A percentile compares a stretch with the other conserved stretches of the same genome.
Conservation (phyloP, 2,797 vertebrate genomes). For the Pseudomugil gertrudae region DNA sequence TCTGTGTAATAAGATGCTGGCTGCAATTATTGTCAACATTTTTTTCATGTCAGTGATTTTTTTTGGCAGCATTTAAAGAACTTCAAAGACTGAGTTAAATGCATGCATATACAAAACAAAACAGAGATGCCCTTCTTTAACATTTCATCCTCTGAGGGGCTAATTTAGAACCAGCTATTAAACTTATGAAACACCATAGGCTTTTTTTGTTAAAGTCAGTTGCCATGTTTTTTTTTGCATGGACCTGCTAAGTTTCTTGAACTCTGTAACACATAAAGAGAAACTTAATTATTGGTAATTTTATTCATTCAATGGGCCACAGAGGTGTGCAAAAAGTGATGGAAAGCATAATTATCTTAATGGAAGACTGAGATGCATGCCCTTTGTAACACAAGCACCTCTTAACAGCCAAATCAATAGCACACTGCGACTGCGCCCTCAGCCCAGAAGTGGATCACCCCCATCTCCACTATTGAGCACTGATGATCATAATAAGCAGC, state of each 20-base stretch:
- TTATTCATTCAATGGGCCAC: constrained; percentile 71
- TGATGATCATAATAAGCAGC: constrained; percentile 82
- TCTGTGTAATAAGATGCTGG: constrained; percentile 27
- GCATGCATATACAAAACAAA: background rate
- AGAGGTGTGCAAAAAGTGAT: constrained; percentile 73
- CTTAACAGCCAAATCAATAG: constrained; percentile 84
- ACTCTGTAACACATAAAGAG: constrained; percentile 59
- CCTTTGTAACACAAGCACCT: constrained; percentile 83
- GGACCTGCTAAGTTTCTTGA: constrained; percentile 45
- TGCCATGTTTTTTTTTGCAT: constrained; percentile 23
- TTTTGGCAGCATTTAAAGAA: constrained; percentile 29
- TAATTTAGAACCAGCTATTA: constrained; percentile 29
- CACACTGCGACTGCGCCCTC: constrained; percentile 64
- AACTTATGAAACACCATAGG: constrained; percentile 18
- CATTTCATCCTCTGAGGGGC: constrained; percentile 18
- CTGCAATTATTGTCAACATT: constrained; percentile 19
- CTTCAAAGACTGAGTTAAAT: constrained; percentile 30
- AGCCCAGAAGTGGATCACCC: constrained; percentile 75
- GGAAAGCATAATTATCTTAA: constrained; percentile 81
- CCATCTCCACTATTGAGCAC: constrained; percentile 72
- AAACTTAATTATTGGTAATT: constrained; percentile 78
- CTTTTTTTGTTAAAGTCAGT: constrained; percentile 24
- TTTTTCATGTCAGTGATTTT: background rate
- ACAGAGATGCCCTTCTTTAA: background rate
- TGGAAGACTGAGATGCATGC: constrained; percentile 79